Evolutionary conservation across 92 coral and sea anemone genomes (phyloP).

Genomic region (Anthopleura xanthogrammica): DNA sequence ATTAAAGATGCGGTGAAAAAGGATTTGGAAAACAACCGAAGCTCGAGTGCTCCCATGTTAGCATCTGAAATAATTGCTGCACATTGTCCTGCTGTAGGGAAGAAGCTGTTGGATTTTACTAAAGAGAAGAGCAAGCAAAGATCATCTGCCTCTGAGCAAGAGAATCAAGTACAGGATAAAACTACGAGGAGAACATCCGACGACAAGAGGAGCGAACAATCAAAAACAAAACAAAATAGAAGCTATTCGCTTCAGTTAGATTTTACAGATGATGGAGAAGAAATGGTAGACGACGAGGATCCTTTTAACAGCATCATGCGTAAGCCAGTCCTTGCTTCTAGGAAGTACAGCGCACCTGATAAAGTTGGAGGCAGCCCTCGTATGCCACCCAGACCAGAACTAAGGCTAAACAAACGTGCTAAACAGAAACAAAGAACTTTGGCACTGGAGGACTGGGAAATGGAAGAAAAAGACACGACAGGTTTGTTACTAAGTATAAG

Average conservation of each 20-base stretch:
- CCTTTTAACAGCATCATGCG: constrained; percentile 68
- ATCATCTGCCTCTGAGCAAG: constrained; percentile 18
- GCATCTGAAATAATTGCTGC: constrained; percentile 38
- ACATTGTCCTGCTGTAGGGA: constrained; percentile 29
- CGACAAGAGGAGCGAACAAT: constrained; percentile 32
- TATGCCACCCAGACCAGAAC: constrained; percentile 37
- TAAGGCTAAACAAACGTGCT: constrained; percentile 55
- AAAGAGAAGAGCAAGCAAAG: constrained; percentile 22
- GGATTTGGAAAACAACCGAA: constrained; percentile 5
- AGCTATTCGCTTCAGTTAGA: constrained; percentile 79
- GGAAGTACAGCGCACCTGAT: constrained; percentile 64
- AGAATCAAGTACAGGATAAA: constrained; percentile 11
- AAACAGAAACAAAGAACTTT: constrained; percentile 77
- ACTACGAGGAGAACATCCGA: constrained; percentile 34
- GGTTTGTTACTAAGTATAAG: constrained; percentile 30
- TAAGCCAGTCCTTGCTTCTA: constrained; percentile 61
- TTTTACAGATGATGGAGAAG: constrained; percentile 53
- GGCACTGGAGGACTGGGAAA: constrained; percentile 74
- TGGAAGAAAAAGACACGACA: constrained; percentile 59
- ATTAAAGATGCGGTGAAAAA: constrained; percentile 20
- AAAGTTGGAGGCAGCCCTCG: constrained; percentile 43
- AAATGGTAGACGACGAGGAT: constrained; percentile 32
- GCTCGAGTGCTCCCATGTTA: constrained; percentile 55
- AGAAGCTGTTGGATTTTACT: constrained; percentile 20
- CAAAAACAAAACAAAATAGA: constrained; percentile 36